Conservation (phyloP, 2,797 vertebrate genomes). For the Poecilia gillii region DNA sequence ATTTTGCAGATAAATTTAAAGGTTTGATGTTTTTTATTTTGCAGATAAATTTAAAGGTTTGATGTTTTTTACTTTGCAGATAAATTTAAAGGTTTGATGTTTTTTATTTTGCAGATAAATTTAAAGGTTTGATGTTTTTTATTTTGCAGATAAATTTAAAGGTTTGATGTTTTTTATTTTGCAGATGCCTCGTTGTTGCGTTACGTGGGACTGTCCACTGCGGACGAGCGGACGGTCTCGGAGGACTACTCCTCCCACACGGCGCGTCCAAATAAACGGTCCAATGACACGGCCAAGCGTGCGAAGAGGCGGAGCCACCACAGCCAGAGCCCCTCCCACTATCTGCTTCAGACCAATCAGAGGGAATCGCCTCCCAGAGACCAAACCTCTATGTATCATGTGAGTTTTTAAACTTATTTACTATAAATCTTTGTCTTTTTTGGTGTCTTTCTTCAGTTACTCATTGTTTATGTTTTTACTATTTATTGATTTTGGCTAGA, state of each 20-base stretch:
- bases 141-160: too few species aligned
- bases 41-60: too few species aligned
- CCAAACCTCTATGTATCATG: slow-evolving; percentile 80
- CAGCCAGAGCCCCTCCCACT: slow-evolving; percentile 94
- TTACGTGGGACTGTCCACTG: slow-evolving; percentile 82
- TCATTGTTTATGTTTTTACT: neutral
- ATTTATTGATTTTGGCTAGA: neutral
- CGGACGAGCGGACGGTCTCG: slow-evolving; percentile 87
- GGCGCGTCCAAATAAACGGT: slow-evolving; percentile 89
- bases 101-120: too few species aligned
- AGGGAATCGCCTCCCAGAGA: slow-evolving; percentile 87
- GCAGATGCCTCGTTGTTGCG: slow-evolving; percentile 89
- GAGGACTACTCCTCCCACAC: slow-evolving; percentile 93
- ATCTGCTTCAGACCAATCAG: slow-evolving; percentile 90
- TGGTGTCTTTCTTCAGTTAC: neutral
- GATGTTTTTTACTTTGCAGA: too few species aligned
- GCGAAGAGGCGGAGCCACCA: slow-evolving; percentile 96
- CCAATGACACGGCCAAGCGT: slow-evolving; percentile 92
- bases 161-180: neutral
- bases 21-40: too few species aligned
- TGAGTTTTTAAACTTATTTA: slow-evolving; percentile 27
- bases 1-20: too few species aligned
- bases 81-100: too few species aligned
- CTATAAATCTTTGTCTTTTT: neutral
- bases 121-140: too few species aligned